phyloP scores from a whole-genome alignment of 2,888 invertebrate genomes.

The Cheilosia pagana region DNA sequence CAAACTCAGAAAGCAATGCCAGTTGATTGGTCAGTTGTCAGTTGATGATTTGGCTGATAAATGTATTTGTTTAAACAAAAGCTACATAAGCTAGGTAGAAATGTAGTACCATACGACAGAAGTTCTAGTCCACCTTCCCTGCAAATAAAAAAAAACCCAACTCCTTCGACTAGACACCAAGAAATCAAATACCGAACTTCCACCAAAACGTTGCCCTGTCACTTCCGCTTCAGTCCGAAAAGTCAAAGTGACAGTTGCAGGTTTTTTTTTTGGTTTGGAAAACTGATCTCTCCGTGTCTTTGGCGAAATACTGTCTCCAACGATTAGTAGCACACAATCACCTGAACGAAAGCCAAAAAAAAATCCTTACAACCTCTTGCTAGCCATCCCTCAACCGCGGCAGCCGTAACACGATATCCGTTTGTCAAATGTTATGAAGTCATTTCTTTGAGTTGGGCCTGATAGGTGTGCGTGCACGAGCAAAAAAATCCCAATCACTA shows the following conservation, averaged over 20 bases:
- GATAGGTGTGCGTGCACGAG: slow-evolving; percentile 46
- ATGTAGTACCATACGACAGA: not conserved
- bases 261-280: slow-evolving; percentile 47
- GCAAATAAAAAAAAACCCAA: not conserved
- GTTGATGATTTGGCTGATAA: too few species aligned
- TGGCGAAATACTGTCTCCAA: slow-evolving; percentile 53
- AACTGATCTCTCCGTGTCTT: slow-evolving; percentile 61
- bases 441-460: slow-evolving; percentile 68
- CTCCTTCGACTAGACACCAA: not conserved
- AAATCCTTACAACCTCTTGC: slow-evolving; percentile 11
- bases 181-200: slow-evolving; percentile 8
- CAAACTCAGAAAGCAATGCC: too few species aligned
- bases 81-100: too few species aligned
- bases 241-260: slow-evolving; percentile 49
- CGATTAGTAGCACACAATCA: slow-evolving; percentile 56
- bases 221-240: slow-evolving; percentile 42
- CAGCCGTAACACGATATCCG: slow-evolving; percentile 69
- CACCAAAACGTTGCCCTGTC: slow-evolving; percentile 24
- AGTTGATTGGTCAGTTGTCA: too few species aligned
- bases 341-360: slow-evolving; percentile 17
- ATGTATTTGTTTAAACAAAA: too few species aligned
- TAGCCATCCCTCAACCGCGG: slow-evolving; percentile 41
- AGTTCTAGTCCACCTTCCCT: not conserved
- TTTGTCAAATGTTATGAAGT: slow-evolving; percentile 75
- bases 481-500: slow-evolving; percentile 27